Conservation (phyloP, 2,888 invertebrate species). For the Acrobasis consociella region DNA sequence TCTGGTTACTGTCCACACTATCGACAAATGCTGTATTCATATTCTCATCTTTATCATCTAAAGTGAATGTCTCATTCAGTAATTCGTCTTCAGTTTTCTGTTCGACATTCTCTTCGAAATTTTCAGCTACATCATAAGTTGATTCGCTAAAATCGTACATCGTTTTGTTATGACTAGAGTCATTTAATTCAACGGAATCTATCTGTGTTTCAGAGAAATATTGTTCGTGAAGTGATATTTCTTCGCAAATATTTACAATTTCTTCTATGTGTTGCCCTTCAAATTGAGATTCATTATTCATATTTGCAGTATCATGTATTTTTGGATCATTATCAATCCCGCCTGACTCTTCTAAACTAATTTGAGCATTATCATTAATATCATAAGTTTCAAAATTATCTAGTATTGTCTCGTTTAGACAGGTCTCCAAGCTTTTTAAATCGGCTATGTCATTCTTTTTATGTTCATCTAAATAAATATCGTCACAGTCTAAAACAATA, state of each 20-base stretch:
- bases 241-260: constrained; percentile 1
- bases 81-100: constrained; percentile 18
- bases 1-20: constrained; percentile 33
- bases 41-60: constrained; percentile 40
- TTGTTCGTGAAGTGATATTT: constrained; percentile 14
- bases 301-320: not conserved
- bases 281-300: not conserved
- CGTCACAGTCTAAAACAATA: not conserved
- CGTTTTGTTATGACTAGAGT: constrained; percentile 12
- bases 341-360: not conserved
- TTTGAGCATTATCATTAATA: not conserved
- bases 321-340: not conserved
- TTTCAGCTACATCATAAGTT: constrained; percentile 21
- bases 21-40: constrained; percentile 69
- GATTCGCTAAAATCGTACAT: constrained; percentile 5
- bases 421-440: constrained; percentile 20
- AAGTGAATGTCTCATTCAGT: constrained; percentile 30
- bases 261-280: not conserved
- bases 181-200: not conserved
- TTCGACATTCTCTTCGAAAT: constrained; percentile 16
- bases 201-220: not conserved
- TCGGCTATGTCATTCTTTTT: not conserved
- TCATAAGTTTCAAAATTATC: not conserved
- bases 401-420: constrained; percentile 13
- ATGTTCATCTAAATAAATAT: constrained; percentile 13